A percentile compares a stretch with the other conserved stretches of the same genome.
Evolutionary conservation across 2,113 vertebrate species (phyloP).

Genomic region (Chaetodon trifascialis): DNA sequence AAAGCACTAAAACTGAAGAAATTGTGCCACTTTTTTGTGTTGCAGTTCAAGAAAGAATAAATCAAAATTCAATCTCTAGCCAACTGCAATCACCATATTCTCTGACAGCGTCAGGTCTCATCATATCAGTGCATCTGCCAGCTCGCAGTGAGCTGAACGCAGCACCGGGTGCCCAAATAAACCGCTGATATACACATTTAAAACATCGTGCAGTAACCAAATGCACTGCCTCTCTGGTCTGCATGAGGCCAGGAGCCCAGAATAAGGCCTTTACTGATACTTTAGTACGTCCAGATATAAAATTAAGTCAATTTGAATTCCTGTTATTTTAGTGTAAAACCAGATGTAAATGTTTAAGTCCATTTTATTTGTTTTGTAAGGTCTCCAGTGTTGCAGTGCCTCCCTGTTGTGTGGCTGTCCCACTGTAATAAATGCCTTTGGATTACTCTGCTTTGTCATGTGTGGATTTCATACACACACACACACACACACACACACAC

Average conservation of each 20-base stretch:
- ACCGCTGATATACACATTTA: neutral
- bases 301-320: neutral
- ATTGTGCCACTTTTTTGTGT: neutral
- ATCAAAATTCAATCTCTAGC: neutral
- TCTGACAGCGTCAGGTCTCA: neutral
- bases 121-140: too few species aligned
- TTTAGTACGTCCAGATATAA: conserved; percentile 1
- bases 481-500: neutral
- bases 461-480: neutral
- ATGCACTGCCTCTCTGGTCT: neutral
- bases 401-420: conserved; percentile 2
- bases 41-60: neutral
- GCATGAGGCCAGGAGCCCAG: neutral
- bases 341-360: neutral
- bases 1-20: neutral
- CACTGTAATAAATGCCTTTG: conserved; percentile 54
- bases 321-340: conserved; percentile 26
- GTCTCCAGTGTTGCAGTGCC: neutral
- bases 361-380: conserved; percentile 14
- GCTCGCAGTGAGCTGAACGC: neutral
- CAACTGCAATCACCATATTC: neutral
- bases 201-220: neutral
- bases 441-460: conserved; percentile 18
- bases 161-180: neutral
- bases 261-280: conserved; percentile 8